Percentiles rank a stretch among this genome's conserved stretches.
Conservation (phyloP, 2,888 invertebrate species). For the Linyphia triangularis region DNA sequence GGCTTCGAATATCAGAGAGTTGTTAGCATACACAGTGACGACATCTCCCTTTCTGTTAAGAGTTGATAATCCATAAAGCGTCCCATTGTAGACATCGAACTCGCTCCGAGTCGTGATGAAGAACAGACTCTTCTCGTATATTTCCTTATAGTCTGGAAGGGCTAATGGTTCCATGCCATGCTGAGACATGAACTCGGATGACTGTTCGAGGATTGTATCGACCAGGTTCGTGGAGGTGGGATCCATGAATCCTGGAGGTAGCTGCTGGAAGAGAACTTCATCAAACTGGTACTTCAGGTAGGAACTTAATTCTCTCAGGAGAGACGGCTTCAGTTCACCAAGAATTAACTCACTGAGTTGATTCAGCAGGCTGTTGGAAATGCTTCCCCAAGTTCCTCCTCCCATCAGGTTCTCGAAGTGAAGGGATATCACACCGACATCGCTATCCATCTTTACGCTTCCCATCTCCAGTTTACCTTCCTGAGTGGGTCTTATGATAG, state of each 20-base stretch:
- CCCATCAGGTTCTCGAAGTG: constrained; percentile 87
- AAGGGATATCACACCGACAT: constrained; percentile 87
- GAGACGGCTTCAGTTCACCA: constrained; percentile 91
- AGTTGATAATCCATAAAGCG: constrained; percentile 88
- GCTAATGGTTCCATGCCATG: constrained; percentile 88
- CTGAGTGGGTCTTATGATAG: constrained; percentile 86
- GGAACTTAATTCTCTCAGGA: constrained; percentile 86
- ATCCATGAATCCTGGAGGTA: constrained; percentile 79
- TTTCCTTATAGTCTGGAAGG: constrained; percentile 81
- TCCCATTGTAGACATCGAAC: constrained; percentile 86
- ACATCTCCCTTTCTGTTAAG: constrained; percentile 83
- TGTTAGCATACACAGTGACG: constrained; percentile 73
- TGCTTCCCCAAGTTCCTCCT: constrained; percentile 85
- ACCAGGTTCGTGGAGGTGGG: constrained; percentile 64
- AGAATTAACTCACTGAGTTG: constrained; percentile 90
- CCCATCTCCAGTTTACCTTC: constrained; percentile 89
- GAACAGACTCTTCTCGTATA: constrained; percentile 74
- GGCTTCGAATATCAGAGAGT: constrained; percentile 76
- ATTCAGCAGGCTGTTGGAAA: constrained; percentile 84
- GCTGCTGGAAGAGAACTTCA: constrained; percentile 82
- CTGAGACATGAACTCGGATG: constrained; percentile 85
- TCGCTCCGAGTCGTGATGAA: constrained; percentile 81
- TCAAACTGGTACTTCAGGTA: constrained; percentile 88
- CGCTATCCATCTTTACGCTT: constrained; percentile 88
- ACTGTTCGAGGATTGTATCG: constrained; percentile 89